Conservation (phyloP, 2,113 vertebrate species). For the Martes martes region DNA sequence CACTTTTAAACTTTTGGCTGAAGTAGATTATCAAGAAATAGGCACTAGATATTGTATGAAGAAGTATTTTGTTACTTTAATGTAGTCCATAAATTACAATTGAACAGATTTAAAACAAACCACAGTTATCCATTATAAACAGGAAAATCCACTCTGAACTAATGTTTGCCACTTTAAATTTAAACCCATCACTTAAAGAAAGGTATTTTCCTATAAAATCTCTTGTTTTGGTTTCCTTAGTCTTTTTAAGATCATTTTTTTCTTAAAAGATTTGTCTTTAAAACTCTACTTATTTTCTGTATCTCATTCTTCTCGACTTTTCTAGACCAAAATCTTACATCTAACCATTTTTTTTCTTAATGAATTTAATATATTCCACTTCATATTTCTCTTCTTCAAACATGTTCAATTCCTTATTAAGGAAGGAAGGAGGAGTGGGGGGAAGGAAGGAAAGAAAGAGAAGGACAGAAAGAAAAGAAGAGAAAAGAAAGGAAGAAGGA, state of each 20-base stretch:
- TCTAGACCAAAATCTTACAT: neutral
- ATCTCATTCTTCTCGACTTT: neutral
- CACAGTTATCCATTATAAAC: slow-evolving; percentile 24
- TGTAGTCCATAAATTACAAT: slow-evolving; percentile 67
- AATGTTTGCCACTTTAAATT: slow-evolving; percentile 20
- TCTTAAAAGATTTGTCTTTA: neutral
- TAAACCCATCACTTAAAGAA: neutral
- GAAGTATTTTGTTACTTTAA: slow-evolving; percentile 61
- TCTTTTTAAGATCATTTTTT: neutral
- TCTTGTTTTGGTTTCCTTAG: neutral
- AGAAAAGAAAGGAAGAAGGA: neutral
- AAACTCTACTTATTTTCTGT: neutral
- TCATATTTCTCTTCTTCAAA: neutral
- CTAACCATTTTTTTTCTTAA: neutral
- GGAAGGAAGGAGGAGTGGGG: neutral
- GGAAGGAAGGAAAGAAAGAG: neutral
- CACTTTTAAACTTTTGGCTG: slow-evolving; percentile 32
- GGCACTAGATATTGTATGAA: slow-evolving; percentile 21
- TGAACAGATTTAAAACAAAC: slow-evolving; percentile 58
- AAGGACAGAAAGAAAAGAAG: neutral
- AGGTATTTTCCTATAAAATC: neutral
- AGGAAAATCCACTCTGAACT: slow-evolving; percentile 6
- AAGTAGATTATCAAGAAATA: slow-evolving; percentile 70
- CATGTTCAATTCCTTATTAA: neutral
- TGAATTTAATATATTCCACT: neutral